Evolutionary conservation across 2,113 vertebrate species (phyloP).

Genomic region (Dermatemys mawii): DNA sequence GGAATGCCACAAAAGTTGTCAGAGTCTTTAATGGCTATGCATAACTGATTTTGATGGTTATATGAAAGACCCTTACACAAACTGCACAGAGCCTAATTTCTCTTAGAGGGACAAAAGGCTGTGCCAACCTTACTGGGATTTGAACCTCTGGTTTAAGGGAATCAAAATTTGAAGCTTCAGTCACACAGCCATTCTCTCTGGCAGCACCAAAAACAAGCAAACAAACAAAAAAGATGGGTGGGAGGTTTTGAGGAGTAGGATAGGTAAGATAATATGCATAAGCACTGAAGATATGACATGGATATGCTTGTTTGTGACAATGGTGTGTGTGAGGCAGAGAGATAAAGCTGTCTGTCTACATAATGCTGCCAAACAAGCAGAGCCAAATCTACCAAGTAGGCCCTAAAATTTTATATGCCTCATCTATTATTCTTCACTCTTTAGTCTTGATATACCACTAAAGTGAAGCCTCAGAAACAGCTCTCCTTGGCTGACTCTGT

Average conservation of each 20-base stretch:
- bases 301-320: background rate
- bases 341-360: background rate
- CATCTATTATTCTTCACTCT: background rate
- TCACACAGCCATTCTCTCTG: background rate
- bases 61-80: background rate
- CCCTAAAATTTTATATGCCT: background rate
- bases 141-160: background rate
- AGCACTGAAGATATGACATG: background rate
- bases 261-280: accelerated
- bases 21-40: background rate
- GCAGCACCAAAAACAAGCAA: background rate
- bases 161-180: background rate
- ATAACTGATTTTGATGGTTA: background rate
- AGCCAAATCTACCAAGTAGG: background rate
- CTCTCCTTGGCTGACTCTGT: background rate
- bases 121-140: background rate
- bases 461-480: background rate
- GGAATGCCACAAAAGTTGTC: background rate
- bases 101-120: background rate
- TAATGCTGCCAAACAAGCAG: background rate
- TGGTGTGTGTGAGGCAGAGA: background rate
- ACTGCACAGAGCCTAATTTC: background rate
- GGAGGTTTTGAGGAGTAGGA: background rate
- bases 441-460: background rate
- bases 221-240: background rate